Base-by-base conservation (phyloP, 2,797 vertebrate genomes). In the Oreochromis grahami region DNA sequence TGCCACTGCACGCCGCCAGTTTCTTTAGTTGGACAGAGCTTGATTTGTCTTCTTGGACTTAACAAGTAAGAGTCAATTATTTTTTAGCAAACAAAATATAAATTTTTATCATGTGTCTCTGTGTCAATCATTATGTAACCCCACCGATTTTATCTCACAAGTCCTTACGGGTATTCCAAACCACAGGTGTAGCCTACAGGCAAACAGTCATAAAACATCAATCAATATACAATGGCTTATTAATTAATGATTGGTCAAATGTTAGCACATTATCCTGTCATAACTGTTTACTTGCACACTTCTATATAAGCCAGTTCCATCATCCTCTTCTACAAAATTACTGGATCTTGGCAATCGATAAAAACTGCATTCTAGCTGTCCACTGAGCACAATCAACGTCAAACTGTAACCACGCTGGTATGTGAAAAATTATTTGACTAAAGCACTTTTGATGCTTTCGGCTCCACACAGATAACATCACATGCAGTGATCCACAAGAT, bases 381-480 rank as follows among this genome's bases (percentile, higher is more conserved):
- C 21, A 84, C 87, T 38, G 79, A 60, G 82, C 74, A 52, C 65
- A 83, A 82, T 84, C 55, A 85, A 26, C 17, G 7, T 86, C 81
- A 86, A 84, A 80, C 83, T 58, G n/a, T 19, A 58, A 78, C 52
- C 50, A 77, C 50, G 3, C 32, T 65, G 74, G 84, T 68, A 80
- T 80, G 84, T 81, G 84, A 72, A 89, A 88, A 84, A 76, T 91
- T 84, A 14, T 74, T 50, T 74, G 15, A 74, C 70, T 74, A 50
- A 74, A 74, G 11, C 70, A 74, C 45, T 50, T 74, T 50, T 9
- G 70, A 74, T 50, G 68, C 88, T 81, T 83, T 80, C 72, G 76
- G 77, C 74, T 79, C 53, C 5, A 13, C 32, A 21, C 72, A 86
- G 88, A 94, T 93, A 93, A 86, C 84, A 94, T 91, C 89, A 21